Percentiles rank a stretch among this genome's conserved stretches.
Evolutionary conservation across 2,888 invertebrate species (phyloP).

Genomic region (Antitype chi): DNA sequence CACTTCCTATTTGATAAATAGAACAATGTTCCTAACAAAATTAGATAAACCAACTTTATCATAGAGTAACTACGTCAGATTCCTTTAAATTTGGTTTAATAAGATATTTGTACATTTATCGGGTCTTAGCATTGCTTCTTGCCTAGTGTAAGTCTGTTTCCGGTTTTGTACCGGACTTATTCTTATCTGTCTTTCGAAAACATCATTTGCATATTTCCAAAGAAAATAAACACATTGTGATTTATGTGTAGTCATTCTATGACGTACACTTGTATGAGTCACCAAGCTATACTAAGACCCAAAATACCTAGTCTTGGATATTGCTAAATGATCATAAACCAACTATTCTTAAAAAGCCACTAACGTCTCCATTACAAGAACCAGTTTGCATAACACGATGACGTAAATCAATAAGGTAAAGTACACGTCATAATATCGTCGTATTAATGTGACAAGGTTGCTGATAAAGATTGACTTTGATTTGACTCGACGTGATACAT

Average conservation of each 20-base stretch:
- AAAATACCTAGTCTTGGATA: constrained; percentile 9
- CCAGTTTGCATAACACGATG: constrained; percentile 61
- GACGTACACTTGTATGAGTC: constrained; percentile 42
- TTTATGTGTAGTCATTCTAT: constrained; percentile 14
- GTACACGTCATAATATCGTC: constrained; percentile 64
- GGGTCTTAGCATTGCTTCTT: not conserved
- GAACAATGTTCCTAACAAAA: constrained; percentile 22
- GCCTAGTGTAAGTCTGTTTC: not conserved
- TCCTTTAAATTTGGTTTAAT: constrained; percentile 19
- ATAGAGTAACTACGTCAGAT: not conserved
- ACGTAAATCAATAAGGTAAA: constrained; percentile 68
- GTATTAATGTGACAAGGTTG: constrained; percentile 67
- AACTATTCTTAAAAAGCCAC: constrained; percentile 43
- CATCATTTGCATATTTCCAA: constrained; percentile 29
- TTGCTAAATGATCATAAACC: constrained; percentile 38
- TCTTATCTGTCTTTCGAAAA: constrained; percentile 1
- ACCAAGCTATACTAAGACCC: not conserved
- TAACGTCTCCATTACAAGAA: constrained; percentile 41
- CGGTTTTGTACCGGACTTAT: constrained; percentile 36
- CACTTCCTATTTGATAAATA: constrained; percentile 30
- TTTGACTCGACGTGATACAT: constrained; percentile 73
- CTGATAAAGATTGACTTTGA: constrained; percentile 76
- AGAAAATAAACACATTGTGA: constrained; percentile 16
- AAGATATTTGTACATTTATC: constrained; percentile 10
- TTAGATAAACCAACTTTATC: constrained; percentile 21